Evolutionary conservation across 2,113 vertebrate species (phyloP), one percentile per base, ranked within the genome.

Genomic region (Ailurus styani): DNA sequence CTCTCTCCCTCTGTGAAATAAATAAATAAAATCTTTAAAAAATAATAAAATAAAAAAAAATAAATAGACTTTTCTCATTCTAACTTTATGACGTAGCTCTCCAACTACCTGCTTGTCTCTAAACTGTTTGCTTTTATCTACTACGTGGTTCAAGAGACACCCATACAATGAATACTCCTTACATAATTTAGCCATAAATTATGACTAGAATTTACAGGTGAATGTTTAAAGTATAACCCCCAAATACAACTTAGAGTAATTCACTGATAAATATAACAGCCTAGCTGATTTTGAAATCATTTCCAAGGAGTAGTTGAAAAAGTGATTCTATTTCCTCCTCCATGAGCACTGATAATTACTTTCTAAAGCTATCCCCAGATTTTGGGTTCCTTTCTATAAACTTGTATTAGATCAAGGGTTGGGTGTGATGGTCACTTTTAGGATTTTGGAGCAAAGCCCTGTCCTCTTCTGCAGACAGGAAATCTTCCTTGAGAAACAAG

Each of bases 291-390:
- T 97, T 78, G 83, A 89, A 91, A 81, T 20, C 23, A 86, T 94
- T 83, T 93, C 66, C 72, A 95, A 96, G 93, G 54, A 73, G 86
- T 31, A 70, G 62, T 55, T 85, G 29, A 81, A 90, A 96, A 96
- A 91, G 17, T 79, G 64, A 83, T 75, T 87, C 2, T 50, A 77
- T 86, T 96, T 93, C 29, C 6, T 96, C 25, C 29, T 85, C 37
- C 17, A n/a, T 42, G 15, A 75, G 55, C 37, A 90, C 2, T 25
- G 47, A 93, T 73, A 1, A 45, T 90, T 70, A n/a, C 50, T 93
- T 94, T 62, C 92, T 20, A 79, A 86, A 97, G 34, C 66, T 62
- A 50, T 8, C 50, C 8, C 27, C 64, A 55, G 45, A 77, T 75
- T 88, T 91, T 50, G 47, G 15, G 13, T 82, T 78, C 68, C 90